Evolutionary conservation across 2,888 invertebrate species (phyloP), one percentile per base, ranked within the genome.

Genomic region (Drosophila vallismaia): DNA sequence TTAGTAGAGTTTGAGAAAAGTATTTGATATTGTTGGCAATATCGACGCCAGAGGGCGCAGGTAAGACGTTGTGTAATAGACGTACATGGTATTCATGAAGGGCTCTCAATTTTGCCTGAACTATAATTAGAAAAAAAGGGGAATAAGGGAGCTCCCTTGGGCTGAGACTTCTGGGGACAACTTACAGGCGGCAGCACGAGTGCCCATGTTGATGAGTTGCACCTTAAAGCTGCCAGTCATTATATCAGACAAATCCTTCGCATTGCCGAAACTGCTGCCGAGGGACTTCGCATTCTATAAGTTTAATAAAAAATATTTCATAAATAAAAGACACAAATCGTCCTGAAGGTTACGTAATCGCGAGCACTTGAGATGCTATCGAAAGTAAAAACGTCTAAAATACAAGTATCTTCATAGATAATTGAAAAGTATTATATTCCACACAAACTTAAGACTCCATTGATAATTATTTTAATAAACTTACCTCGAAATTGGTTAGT

Each of bases 1-100:
- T 97, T 81, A 99, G 93, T 74, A 99, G 93, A 44, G 98, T 98
- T 93, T 98, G 98, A 49, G 98, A 97, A 93, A 99, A 99, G 93
- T 98, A 99, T 92, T 99, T 98, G 89, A 99, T 94, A 62, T 98
- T 99, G 92, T 98, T 98, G 74, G 98, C 98, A 92, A 99, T 97
- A 92, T 99, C 99, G 72, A 95, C 94, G 75, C 99, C 99, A 69
- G 97, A 97, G 42, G 99, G 99, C 82, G 96, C 94, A 70, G 99
- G 98, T 91, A 97, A 95, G 82, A 95, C 94, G 88, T 97, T 97
- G 93, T 98, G 97, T 91, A 97, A 94, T 80, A 98, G 94, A 78
- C 99, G 95, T 89, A 97, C 94, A 92, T 99, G 98, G 92, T 96
- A 98, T 92, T 99, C 99, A 92, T 98, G 97, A 79, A 99, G 94